A percentile compares a stretch with the other conserved stretches of the same genome.
phyloP scores from a whole-genome alignment of 2,797 vertebrate genomes.

The Cossypha polioptera region DNA sequence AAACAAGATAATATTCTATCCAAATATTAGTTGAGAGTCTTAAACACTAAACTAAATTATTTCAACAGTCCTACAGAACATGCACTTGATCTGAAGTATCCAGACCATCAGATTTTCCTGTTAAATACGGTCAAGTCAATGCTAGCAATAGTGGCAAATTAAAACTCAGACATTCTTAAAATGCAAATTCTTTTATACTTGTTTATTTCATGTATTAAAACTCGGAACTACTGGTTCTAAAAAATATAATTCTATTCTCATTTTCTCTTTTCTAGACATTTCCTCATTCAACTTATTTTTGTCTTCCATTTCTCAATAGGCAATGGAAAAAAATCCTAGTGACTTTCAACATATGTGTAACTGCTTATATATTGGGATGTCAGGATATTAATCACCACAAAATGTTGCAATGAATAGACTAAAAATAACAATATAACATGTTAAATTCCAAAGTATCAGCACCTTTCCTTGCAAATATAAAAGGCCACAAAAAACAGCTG shows the following conservation, averaged over 20 bases:
- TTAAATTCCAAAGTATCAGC: neutral
- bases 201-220: neutral
- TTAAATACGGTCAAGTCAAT: neutral
- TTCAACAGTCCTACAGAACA: neutral
- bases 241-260: neutral
- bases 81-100: neutral
- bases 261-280: neutral
- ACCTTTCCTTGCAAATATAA: neutral
- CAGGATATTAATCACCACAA: neutral
- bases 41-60: neutral
- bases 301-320: neutral
- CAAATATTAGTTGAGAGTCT: neutral
- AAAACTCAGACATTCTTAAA: neutral
- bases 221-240: neutral
- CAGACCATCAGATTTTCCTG: neutral
- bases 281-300: neutral
- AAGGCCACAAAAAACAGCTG: neutral
- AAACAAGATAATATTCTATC: neutral
- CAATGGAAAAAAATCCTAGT: neutral
- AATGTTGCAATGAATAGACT: neutral
- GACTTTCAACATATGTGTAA: neutral
- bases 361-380: neutral
- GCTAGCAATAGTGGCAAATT: neutral
- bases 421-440: neutral
- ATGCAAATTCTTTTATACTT: neutral